A percentile compares a stretch with the other conserved stretches of the same genome.
These are phyloP conservation scores for Phylloscopus trochilus DNA, from an alignment of 2,113 vertebrate species.

Conservation along the genomic window DNA sequence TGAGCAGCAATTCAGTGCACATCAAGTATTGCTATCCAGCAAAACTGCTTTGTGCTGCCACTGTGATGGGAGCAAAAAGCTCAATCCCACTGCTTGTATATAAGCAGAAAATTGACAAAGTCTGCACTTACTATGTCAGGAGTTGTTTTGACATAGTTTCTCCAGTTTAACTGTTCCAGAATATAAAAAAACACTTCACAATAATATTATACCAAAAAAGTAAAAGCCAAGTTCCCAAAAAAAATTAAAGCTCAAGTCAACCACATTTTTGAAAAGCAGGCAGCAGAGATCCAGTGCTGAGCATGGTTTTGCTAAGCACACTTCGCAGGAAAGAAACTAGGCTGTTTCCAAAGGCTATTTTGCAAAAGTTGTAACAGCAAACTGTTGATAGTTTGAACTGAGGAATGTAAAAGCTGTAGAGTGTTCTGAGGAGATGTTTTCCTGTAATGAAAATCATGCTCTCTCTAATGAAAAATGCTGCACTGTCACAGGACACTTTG, in stretches of 20 bases:
- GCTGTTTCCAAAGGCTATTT: not conserved
- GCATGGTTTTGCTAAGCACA: accelerated
- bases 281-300: not conserved
- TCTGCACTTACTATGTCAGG: not conserved
- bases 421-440: not conserved
- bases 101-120: not conserved
- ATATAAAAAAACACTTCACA: not conserved
- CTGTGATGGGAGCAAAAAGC: not conserved
- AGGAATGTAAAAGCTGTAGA: not conserved
- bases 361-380: not conserved
- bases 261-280: not conserved
- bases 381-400: not conserved
- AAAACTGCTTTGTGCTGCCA: not conserved
- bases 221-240: not conserved
- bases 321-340: not conserved
- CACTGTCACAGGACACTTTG: not conserved
- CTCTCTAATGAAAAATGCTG: not conserved
- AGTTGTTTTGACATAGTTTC: not conserved
- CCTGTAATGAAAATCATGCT: not conserved
- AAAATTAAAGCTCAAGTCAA: not conserved
- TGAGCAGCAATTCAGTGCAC: not conserved
- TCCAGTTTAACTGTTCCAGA: not conserved
- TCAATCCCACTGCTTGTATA: not conserved
- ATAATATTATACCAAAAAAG: not conserved
- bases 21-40: not conserved